Base-by-base conservation (phyloP, 2,888 invertebrate genomes). In the Phyllotreta cruciferae region DNA sequence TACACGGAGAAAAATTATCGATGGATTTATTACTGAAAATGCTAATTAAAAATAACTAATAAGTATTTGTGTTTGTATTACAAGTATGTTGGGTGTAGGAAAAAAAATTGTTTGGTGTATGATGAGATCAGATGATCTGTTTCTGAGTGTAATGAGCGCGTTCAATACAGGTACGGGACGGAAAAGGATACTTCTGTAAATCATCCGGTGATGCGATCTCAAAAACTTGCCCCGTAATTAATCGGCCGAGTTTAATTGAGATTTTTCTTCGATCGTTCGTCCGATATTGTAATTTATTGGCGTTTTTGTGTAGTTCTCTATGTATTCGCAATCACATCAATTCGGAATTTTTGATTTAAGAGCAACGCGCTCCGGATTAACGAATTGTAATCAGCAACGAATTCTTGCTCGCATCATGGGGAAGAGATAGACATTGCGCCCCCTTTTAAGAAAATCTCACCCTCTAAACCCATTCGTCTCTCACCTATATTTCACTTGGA, bases 401-500 rank as follows among this genome's bases (percentile, higher is more conserved):
- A 24, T 24, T 24, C 24, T 24, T 24, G 24, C 24, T 24, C 4
- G 24, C 24, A 24, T 3, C 1, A 24, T 4, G 24, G 4, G 24
- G 24, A 24, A 24, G 24, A 24, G 24, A 24, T 1, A 24, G 24
- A 24, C 1, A 3, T 24, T 4, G 24, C 24, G 24, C 37, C 52
- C 52, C 52, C 52, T n/a, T n/a, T n/a, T n/a, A 52, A 52, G 52
- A 52, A 36, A 52, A 14, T 52, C 4, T 56, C 36, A 11, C 34
- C 41, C 50, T n/a, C 50, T 10, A 44, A 37, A 11, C 54, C 24
- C 39, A 44, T 75, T 75, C 72, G 72, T 75, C 76, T 74, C 75
- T 78, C 74, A 74, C 76, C 77, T 76, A 80, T 80, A 80, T 79
- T 79, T 80, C 78, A 80, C 78, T 72, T 77, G 77, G 75, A 80